Base-by-base conservation (phyloP, 1,140 invertebrate species). In the Diorhabda elongata region DNA sequence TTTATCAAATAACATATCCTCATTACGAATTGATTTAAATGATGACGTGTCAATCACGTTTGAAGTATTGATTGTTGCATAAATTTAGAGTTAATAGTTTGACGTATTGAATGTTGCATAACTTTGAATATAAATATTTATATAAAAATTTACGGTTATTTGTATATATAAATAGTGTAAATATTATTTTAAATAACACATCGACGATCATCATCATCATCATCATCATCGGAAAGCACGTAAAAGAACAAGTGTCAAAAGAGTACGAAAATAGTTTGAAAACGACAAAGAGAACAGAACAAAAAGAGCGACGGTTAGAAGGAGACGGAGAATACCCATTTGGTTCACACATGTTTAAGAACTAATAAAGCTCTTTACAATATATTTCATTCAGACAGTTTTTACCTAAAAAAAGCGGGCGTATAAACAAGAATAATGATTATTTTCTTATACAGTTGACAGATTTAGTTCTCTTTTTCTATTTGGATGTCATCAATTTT, bases 381-480 rank as follows among this genome's bases (percentile, higher is more conserved):
- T 64, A 64, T 64, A 64, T 64, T 64, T 56, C 63, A 44, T 64
- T 64, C 45, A 64, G 63, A 64, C 63, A 64, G 63, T 64, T 64
- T 64, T 26, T 7, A 41, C 26, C 43, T 64, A 42, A 64, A 64
- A 64, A 64, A 64, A 64, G 45, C 11, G 63, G 63, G 26, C 56
- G 45, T 42, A 64, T 64, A 64, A 64, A 64, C 63, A 64, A 64
- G 63, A 64, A 44, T 64, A 64, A 64, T 64, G 26, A 64, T 64
- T 64, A 64, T 64, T 56, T 64, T 64, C 63, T 64, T 57, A 57
- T 57, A 56, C 52, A 47, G 26, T 41, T 64, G 63, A 64, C 63
- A 64, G 63, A 64, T 64, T 64, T 64, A 64, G 63, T 45, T 47
- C 41, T 64, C 45, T 43, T 64, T 64, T 64, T 64, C 63, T 64